These are phyloP conservation scores for Seira ritae DNA, from an alignment of 2,888 invertebrate species.

Conservation along the genomic window DNA sequence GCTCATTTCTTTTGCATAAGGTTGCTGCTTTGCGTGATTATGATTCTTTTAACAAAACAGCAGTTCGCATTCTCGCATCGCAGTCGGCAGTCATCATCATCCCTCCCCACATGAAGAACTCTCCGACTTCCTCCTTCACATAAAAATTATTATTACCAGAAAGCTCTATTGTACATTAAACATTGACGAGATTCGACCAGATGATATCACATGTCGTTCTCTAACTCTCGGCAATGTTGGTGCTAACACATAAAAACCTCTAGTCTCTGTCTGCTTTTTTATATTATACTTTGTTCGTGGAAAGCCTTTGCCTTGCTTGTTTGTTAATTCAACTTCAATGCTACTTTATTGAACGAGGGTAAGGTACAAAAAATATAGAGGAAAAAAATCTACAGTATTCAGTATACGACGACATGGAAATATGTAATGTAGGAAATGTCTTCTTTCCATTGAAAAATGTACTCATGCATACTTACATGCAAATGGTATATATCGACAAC, in stretches of 20 bases:
- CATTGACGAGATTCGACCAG: constrained; percentile 13
- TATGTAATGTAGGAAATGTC: background rate
- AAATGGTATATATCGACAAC: too few relatives aligned
- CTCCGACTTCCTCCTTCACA: background rate
- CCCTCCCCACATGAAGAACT: constrained; percentile 4
- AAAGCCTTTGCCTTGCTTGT: background rate
- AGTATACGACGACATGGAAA: background rate
- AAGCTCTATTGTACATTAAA: background rate
- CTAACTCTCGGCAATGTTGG: background rate
- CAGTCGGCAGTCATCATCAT: too few relatives aligned
- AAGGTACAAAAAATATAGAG: background rate
- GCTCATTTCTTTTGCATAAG: too few relatives aligned
- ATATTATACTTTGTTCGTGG: background rate
- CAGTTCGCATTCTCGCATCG: background rate
- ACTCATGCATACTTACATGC: background rate
- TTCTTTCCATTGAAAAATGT: constrained; percentile 5
- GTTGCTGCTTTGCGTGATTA: background rate
- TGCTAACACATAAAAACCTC: background rate
- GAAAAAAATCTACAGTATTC: background rate
- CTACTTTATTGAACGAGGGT: background rate
- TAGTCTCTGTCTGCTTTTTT: background rate
- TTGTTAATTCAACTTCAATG: constrained; percentile 11
- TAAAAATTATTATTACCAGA: background rate
- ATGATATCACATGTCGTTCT: constrained; percentile 37
- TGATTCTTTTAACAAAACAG: background rate